These are phyloP conservation scores for Bagarius yarrelli DNA, from an alignment of 2,113 vertebrate species.

Conservation along the genomic window DNA sequence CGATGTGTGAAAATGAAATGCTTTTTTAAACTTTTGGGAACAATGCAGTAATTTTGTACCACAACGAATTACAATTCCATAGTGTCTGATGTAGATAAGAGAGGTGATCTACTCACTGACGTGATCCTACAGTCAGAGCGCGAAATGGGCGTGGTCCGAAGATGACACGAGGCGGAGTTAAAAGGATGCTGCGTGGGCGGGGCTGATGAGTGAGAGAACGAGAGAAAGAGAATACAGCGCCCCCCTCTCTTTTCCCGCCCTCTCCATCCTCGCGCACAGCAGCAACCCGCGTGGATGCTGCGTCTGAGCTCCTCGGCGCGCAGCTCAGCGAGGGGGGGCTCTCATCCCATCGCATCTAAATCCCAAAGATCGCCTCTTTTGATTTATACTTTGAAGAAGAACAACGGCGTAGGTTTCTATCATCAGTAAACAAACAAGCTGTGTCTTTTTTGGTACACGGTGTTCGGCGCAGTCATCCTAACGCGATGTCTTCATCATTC, in stretches of 20 bases:
- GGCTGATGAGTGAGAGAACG: slow-evolving; percentile 26
- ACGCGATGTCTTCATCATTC: slow-evolving; percentile 48
- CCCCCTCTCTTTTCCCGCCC: slow-evolving; percentile 39
- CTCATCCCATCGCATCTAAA: slow-evolving; percentile 64
- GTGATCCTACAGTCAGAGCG: slow-evolving; percentile 40
- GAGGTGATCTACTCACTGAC: slow-evolving; percentile 45
- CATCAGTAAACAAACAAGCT: slow-evolving; percentile 17
- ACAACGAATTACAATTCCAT: not conserved
- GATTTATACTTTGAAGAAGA: slow-evolving; percentile 46
- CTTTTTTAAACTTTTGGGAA: not conserved
- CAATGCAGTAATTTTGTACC: not conserved
- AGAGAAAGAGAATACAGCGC: slow-evolving; percentile 26
- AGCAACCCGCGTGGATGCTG: slow-evolving; percentile 67
- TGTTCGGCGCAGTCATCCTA: slow-evolving; percentile 43
- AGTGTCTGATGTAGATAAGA: not conserved
- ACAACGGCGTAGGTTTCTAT: slow-evolving; percentile 28
- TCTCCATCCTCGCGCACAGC: slow-evolving; percentile 51
- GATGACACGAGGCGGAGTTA: slow-evolving; percentile 20
- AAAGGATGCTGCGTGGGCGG: not conserved
- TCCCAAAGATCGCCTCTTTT: slow-evolving; percentile 67
- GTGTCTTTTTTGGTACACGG: slow-evolving; percentile 23
- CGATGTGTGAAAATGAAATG: not conserved
- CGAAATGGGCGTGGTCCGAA: slow-evolving; percentile 48
- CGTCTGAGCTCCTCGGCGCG: slow-evolving; percentile 68
- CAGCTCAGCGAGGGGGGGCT: slow-evolving; percentile 57